Base-by-base conservation (phyloP, 2,888 invertebrate species). In the Odiellus spinosus region DNA sequence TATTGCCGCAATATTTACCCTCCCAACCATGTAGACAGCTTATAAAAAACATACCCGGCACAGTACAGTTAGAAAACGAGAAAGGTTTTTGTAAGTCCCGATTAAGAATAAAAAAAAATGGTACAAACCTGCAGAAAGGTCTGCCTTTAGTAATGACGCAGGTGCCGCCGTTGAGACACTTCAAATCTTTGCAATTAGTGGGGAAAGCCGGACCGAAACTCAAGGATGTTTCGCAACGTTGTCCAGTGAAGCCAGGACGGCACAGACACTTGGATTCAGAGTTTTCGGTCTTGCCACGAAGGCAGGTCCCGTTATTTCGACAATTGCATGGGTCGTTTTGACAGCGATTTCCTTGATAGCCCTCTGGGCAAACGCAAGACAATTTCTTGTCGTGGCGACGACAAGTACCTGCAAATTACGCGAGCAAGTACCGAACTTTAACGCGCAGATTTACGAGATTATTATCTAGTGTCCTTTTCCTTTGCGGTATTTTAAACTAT, bases 261-360 rank as follows among this genome's bases (percentile, higher is more conserved):
- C 70, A 71, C 19, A 65, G 64, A 40, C 52, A 53, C 55, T 46
- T 49, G 34, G 48, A 46, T 34, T 47, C 49, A 20, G 47, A 54
- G 43, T 41, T 26, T 57, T 57, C 55, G 61, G 64, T 40, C 42
- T 54, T 52, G 3, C 46, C 45, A 8, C 48, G 39, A 10, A 70
- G 64, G 60, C 82, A 82, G 18, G 50, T 56, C 26, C 52, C 55
- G 15, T 53, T 53, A 46, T 58, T 54, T 26, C 56, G 54, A 52
- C 64, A 64, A 39, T 66, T 65, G 56, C 74, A 76, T 1, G 70
- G 63, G 59, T 73, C 71, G 35, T 67, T 67, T 60, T 73, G 74
- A 59, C 74, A 74, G 2, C 68, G 59, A 33, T 65, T 60, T 14
- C 74, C 74, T 3, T 62, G 61, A 57, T 60, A 73, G 18, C 64